A percentile compares a stretch with the other conserved stretches of the same genome.
Conservation (phyloP, 2,797 vertebrate species). For the Neostethus bicornis region DNA sequence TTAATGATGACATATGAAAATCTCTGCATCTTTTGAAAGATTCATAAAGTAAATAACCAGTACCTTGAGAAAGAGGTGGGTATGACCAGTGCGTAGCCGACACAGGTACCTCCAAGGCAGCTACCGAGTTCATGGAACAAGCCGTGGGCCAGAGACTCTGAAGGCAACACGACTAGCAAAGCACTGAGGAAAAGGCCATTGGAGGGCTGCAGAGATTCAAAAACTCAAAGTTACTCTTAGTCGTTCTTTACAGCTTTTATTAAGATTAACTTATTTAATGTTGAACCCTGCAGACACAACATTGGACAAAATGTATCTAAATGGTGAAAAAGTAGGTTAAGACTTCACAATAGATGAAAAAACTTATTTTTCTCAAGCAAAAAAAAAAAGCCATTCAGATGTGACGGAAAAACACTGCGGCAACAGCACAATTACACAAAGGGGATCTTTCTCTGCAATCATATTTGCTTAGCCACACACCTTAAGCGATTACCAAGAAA, state of each 20-base stretch:
- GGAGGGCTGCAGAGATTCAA: conserved; percentile 73
- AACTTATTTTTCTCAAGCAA: neutral
- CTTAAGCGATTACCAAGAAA: neutral
- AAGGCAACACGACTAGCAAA: conserved; percentile 90
- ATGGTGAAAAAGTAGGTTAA: conserved; percentile 27
- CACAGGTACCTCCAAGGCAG: conserved; percentile 94
- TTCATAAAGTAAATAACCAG: neutral
- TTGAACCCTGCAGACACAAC: conserved; percentile 51
- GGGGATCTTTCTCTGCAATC: neutral
- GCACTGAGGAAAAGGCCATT: conserved; percentile 92
- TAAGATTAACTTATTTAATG: conserved; percentile 43
- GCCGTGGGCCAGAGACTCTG: conserved; percentile 93
- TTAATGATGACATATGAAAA: no score
- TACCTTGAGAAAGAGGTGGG: conserved; percentile 97
- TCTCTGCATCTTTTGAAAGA: neutral
- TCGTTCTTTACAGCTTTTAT: conserved; percentile 27
- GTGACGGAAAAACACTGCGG: neutral
- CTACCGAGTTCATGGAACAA: conserved; percentile 94
- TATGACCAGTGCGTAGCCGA: conserved; percentile 96
- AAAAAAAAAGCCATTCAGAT: neutral
- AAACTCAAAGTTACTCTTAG: conserved; percentile 51
- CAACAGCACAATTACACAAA: neutral
- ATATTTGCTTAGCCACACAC: neutral
- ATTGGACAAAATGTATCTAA: conserved; percentile 43
- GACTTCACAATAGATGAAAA: neutral